Percentiles rank a stretch among this genome's conserved stretches.
These are phyloP conservation scores for Corythucha ciliata DNA, from an alignment of 2,888 invertebrate species.

Conservation along the genomic window DNA sequence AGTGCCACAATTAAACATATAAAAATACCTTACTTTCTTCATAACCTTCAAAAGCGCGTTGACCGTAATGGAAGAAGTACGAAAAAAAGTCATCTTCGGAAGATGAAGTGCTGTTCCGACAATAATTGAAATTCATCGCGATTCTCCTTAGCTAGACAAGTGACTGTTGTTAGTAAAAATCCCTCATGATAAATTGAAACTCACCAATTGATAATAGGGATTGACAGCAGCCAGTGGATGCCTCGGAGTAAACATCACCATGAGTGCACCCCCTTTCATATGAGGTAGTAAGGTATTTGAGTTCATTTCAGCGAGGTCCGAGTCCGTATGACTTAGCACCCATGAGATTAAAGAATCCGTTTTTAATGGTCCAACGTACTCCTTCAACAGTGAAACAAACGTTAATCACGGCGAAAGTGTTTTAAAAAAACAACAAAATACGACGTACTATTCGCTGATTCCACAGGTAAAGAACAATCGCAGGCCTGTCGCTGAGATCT, in stretches of 20 bases:
- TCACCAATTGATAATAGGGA: constrained; percentile 28
- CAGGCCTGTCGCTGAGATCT: constrained; percentile 44
- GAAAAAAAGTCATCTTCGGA: constrained; percentile 23
- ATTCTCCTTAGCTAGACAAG: constrained; percentile 23
- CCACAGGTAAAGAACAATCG: constrained; percentile 54
- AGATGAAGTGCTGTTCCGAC: constrained; percentile 15
- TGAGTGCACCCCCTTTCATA: constrained; percentile 20
- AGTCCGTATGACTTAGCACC: constrained; percentile 22
- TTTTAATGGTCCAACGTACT: constrained; percentile 26
- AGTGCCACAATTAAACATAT: neutral
- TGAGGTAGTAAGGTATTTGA: constrained; percentile 22
- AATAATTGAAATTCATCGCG: constrained; percentile 26
- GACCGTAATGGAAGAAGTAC: constrained; percentile 11
- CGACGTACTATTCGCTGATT: constrained; percentile 53
- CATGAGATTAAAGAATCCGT: constrained; percentile 30
- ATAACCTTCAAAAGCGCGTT: constrained; percentile 13
- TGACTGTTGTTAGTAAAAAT: neutral
- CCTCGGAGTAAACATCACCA: constrained; percentile 28
- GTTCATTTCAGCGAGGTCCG: constrained; percentile 21
- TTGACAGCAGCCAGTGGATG: constrained; percentile 23
- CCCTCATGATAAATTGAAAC: neutral
- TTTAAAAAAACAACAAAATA: neutral
- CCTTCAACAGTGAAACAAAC: constrained; percentile 17
- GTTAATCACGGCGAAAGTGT: neutral
- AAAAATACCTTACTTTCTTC: constrained; percentile 15